Percentiles rank a stretch among this genome's conserved stretches.
Evolutionary conservation across 2,888 invertebrate species (phyloP).

Genomic region (Stenodera caucasica): DNA sequence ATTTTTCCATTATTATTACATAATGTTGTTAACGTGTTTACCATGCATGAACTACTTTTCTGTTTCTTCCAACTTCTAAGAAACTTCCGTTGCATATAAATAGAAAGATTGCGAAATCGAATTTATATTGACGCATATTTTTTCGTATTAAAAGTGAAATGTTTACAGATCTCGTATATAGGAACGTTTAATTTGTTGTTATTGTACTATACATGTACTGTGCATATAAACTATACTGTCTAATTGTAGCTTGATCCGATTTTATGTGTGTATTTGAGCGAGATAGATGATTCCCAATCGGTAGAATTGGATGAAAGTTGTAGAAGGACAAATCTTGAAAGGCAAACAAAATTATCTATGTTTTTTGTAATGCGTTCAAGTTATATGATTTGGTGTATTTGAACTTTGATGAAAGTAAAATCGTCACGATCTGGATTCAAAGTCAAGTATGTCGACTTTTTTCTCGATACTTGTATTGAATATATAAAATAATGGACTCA

Average conservation of each 20-base stretch:
- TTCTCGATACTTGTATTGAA: neutral
- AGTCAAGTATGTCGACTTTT: neutral
- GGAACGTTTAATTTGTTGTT: neutral
- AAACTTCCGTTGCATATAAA: slow-evolving; percentile 5
- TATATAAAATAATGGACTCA: too few species aligned
- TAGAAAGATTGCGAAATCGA: neutral
- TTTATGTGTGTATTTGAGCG: neutral
- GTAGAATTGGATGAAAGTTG: neutral
- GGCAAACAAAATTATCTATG: neutral
- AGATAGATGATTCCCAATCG: neutral
- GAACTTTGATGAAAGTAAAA: neutral
- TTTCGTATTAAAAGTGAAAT: neutral
- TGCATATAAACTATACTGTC: neutral
- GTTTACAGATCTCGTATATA: neutral
- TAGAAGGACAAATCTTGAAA: neutral
- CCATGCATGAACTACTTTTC: slow-evolving; percentile 2
- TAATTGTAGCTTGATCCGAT: neutral
- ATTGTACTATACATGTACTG: neutral
- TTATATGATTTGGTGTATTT: neutral
- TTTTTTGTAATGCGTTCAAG: too few species aligned
- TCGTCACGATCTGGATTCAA: neutral
- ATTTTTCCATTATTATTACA: neutral
- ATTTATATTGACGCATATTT: neutral
- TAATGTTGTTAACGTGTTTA: neutral
- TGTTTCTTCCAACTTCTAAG: neutral